Base-by-base conservation (phyloP, 2,888 invertebrate species). In the Hydraecia micacea region DNA sequence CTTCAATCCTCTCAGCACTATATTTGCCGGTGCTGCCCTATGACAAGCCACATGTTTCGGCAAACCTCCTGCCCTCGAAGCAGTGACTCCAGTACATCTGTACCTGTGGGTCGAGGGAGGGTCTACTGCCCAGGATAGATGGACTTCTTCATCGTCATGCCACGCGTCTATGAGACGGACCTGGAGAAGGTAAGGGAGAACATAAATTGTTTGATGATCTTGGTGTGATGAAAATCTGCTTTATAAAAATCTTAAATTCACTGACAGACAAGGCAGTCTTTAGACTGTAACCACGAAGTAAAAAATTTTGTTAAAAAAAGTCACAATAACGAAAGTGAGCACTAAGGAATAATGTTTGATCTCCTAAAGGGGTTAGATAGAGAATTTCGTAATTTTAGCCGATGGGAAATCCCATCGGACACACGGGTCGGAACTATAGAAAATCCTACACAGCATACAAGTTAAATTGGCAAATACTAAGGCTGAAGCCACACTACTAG, bases 41-140 rank as follows among this genome's bases (percentile, higher is more conserved):
- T 97, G 97, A 65, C 97, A 97, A 0, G 97, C 96, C 8, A 95
- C 95, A 68, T 97, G 96, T 74, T 95, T 96, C 1, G 95, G 93
- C 2, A 95, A 90, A 55, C 95, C 93, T 21, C 93, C 95, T 60
- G 91, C 90, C 68, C 94, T 93, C 0, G 96, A 94, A 0, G 91
- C 95, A 0, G 96, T 96, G 3, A 95, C 95, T 2, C 96, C 96
- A 18, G 96, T 96, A 83, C 97, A 97, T 25, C 96, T 89, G 77
- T 93, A 95, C n/a, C 95, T 92, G 42, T 92, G 91, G 0, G 92
- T 91, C 0, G 95, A 93, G 0, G 94, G 94, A 0, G 96, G 95
- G 7, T 96, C 96, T 2, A 96, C 88, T 7, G 90, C 75, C 97
- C 97, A 97, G n/a, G 96, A 95, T 11, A 96, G 81, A 73, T 95